Conservation (phyloP, 37 sponge, comb jelly and placozoan species). For the Ianthella basta region DNA sequence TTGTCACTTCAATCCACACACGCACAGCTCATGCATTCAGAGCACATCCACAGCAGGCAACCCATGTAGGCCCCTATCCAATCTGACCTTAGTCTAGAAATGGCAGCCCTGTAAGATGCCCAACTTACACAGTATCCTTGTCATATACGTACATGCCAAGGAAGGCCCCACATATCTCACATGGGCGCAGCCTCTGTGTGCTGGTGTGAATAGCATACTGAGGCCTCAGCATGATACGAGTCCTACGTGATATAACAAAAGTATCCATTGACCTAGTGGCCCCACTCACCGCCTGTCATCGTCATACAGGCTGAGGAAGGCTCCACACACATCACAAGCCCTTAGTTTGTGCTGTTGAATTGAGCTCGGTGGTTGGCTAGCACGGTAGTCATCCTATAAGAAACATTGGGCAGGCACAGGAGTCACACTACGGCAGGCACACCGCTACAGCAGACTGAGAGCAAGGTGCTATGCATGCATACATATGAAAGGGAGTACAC, state of each 20-base stretch:
- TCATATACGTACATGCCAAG: slow-evolving; percentile 75
- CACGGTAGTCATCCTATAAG: slow-evolving; percentile 87
- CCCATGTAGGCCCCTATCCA: neutral
- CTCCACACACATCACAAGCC: slow-evolving; percentile 99
- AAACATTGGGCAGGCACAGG: neutral
- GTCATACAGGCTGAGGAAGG: slow-evolving; percentile 98
- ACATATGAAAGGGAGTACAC: neutral
- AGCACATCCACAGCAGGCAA: neutral
- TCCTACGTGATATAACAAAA: slow-evolving; percentile 12
- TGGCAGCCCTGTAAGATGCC: neutral
- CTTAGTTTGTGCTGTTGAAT: slow-evolving; percentile 97
- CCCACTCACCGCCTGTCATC: slow-evolving; percentile 86
- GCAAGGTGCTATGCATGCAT: neutral
- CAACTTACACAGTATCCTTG: slow-evolving; percentile 64
- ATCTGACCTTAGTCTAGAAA: neutral
- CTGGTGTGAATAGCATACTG: slow-evolving; percentile 24
- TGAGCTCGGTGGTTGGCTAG: slow-evolving; percentile 74
- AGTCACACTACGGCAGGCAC: slow-evolving; percentile 20
- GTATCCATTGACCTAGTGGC: neutral
- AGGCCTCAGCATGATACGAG: slow-evolving; percentile 27
- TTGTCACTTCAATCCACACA: neutral
- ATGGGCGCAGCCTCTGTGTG: slow-evolving; percentile 62
- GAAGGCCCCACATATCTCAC: slow-evolving; percentile 79
- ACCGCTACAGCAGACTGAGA: neutral
- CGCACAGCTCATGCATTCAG: neutral